Conservation (phyloP, 2,888 invertebrate species). For the Sacculina carcini region DNA sequence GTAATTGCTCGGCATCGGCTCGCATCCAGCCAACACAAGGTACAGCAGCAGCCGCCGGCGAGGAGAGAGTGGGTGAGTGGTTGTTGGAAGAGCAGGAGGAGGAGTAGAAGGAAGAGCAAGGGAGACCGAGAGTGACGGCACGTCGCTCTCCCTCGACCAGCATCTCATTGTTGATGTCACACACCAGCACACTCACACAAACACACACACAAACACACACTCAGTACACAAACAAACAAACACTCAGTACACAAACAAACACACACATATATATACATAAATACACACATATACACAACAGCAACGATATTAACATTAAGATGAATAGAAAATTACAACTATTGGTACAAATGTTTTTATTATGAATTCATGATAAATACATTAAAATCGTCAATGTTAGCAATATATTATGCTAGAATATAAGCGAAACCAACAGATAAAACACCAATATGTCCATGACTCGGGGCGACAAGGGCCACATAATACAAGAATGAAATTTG, state of each 20-base stretch:
- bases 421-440: too few species aligned
- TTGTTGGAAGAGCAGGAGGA: background rate
- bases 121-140: conserved; percentile 33
- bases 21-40: conserved; percentile 23
- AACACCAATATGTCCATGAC: too few species aligned
- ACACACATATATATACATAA: background rate
- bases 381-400: too few species aligned
- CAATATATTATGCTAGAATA: too few species aligned
- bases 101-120: too few species aligned
- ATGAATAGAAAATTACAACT: too few species aligned
- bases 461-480: too few species aligned
- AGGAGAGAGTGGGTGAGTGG: background rate
- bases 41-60: too few species aligned
- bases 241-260: background rate
- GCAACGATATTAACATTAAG: too few species aligned
- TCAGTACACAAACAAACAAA: background rate
- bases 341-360: too few species aligned
- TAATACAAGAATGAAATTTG: too few species aligned
- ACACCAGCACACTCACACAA: conserved; percentile 33
- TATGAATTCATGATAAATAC: too few species aligned
- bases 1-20: conserved; percentile 65
- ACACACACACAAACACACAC: background rate
- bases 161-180: conserved; percentile 82
- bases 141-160: conserved; percentile 59
- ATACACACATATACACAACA: conserved; percentile 28